Percentiles rank a stretch among this genome's conserved stretches.
phyloP scores from a whole-genome alignment of 2,888 invertebrate genomes.

The Catocala nupta region DNA sequence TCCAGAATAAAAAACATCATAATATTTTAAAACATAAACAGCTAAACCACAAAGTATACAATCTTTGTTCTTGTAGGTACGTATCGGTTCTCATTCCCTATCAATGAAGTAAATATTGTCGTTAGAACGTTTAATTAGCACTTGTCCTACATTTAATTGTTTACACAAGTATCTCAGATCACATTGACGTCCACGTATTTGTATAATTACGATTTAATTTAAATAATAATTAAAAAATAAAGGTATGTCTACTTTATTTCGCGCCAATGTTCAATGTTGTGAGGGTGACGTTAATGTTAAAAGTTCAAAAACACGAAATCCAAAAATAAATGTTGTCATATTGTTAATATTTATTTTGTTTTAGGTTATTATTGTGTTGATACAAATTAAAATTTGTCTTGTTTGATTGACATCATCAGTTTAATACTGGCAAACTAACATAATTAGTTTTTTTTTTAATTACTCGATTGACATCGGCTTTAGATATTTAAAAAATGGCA shows the following conservation, averaged over 20 bases:
- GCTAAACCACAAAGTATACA: background rate
- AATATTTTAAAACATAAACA: background rate
- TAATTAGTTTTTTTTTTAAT: too few relatives aligned
- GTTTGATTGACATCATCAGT: too few relatives aligned
- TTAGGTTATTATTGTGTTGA: too few relatives aligned
- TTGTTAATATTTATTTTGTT: background rate
- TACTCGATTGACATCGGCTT: too few relatives aligned
- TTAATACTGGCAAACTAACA: too few relatives aligned
- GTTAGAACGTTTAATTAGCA: slow-evolving; percentile 47
- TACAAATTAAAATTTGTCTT: too few relatives aligned
- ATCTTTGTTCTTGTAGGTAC: slow-evolving; percentile 22
- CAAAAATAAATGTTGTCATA: background rate
- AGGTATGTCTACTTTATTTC: background rate
- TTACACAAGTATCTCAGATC: slow-evolving; percentile 35
- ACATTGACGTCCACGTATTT: slow-evolving; percentile 12
- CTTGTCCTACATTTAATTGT: slow-evolving; percentile 44
- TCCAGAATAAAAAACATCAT: too few relatives aligned
- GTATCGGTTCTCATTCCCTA: slow-evolving; percentile 42
- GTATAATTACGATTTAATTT: background rate
- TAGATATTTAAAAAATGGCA: too few relatives aligned
- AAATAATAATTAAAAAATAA: too few relatives aligned
- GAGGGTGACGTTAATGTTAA: background rate
- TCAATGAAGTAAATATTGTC: slow-evolving; percentile 42
- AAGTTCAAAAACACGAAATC: background rate
- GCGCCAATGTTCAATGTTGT: background rate